A percentile compares a stretch with the other conserved stretches of the same genome.
These are phyloP conservation scores for Oreonectes daqikongensis DNA, from an alignment of 2,797 vertebrate genomes.

Conservation along the genomic window DNA sequence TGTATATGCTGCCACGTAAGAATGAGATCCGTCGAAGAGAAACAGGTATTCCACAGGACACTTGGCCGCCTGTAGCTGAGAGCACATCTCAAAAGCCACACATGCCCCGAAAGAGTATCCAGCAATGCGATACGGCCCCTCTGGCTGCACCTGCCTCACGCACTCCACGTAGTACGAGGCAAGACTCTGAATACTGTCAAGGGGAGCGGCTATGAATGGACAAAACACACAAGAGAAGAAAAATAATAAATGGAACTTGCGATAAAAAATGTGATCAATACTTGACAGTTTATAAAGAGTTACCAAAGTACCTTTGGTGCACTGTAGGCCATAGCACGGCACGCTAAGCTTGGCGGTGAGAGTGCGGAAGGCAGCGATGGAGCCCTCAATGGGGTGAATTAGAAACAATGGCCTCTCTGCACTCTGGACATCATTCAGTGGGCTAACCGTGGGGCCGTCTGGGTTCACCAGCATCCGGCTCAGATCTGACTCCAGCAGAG, in stretches of 20 bases:
- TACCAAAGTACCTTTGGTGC: slow-evolving; percentile 83
- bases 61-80: slow-evolving; percentile 86
- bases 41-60: slow-evolving; percentile 84
- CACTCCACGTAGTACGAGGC: slow-evolving; percentile 89
- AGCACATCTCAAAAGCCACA: slow-evolving; percentile 97
- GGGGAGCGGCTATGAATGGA: slow-evolving; percentile 81
- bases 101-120: slow-evolving; percentile 98
- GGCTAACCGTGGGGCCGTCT: slow-evolving; percentile 78
- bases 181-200: slow-evolving; percentile 90
- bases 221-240: not conserved
- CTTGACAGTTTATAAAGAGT: no score
- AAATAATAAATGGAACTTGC: no score
- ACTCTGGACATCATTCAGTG: slow-evolving; percentile 85
- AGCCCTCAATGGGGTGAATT: slow-evolving; percentile 95
- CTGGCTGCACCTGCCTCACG: slow-evolving; percentile 85
- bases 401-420: slow-evolving; percentile 89
- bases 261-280: no score
- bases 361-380: slow-evolving; percentile 79
- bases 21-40: slow-evolving; percentile 93
- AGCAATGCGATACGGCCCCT: slow-evolving; percentile 90
- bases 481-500: slow-evolving; percentile 78
- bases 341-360: slow-evolving; percentile 85
- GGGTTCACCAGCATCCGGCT: slow-evolving; percentile 87
- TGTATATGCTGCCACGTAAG: slow-evolving; percentile 92
- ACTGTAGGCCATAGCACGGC: slow-evolving; percentile 94